Evolutionary conservation across 2,797 vertebrate species (phyloP), one percentile per base, ranked within the genome.

Genomic region (Sciaenops ocellatus): DNA sequence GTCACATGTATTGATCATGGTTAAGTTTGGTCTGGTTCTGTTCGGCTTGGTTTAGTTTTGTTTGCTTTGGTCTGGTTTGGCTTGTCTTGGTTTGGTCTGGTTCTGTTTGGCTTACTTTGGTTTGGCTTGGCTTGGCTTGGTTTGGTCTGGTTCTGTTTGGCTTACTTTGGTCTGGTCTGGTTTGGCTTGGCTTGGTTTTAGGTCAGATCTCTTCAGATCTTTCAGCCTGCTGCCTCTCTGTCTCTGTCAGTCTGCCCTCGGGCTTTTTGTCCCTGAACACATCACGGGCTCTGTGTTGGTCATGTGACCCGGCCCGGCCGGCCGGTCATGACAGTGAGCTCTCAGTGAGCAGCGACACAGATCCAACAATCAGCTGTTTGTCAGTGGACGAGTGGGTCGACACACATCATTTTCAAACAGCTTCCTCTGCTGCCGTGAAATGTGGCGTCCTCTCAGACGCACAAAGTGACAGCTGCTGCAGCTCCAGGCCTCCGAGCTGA

Each of bases 291-390:
- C 80, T 83, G 69, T 42, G 66, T 26, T n/a, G 50, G 13, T 55
- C 87, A 91, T 69, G 83, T 91, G 91, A 93, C 83, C 22, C 10
- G 55, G 22, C 82, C 22, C 9, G 55, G 22, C 68, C 12, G 60
- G 44, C 11, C 46, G 41, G 52, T 15, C 52, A 10, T 22, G 68
- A 90, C 88, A 88, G 85, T 44, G 65, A 80, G 78, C 81, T 69
- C 80, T 85, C 89, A 82, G 88, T 80, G 74, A 80, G 76, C 69
- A 13, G 5, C 66, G 69, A 69, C 54, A 55, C 72, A 9, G 48
- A 69, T 59, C 52, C 60, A 90, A 94, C 93, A 94, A 92, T 91
- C 89, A 62, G 55, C 77, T 15, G 84, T 73, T 84, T 92, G 90
- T 91, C 48, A 38, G 84, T 76, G 20, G 78, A 70, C 38, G 79